These are phyloP conservation scores for Rhagoletis pomonella DNA, from an alignment of 1,140 invertebrate species.

Conservation along the genomic window DNA sequence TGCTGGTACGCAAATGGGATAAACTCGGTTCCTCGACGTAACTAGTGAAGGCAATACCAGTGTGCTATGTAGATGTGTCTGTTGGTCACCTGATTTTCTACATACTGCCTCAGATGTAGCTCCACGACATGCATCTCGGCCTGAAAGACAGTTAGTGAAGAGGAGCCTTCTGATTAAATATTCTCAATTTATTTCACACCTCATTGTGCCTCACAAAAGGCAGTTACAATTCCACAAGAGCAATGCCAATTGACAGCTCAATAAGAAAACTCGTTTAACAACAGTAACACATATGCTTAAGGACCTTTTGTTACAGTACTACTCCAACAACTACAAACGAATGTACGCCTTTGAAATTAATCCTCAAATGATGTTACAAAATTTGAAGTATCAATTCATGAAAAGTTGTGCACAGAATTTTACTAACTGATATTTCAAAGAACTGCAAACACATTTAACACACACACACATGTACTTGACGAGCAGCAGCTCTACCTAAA, in stretches of 20 bases:
- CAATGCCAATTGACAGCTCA: not conserved
- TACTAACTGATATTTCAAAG: not conserved
- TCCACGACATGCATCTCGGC: too few relatives aligned
- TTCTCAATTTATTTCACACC: not conserved
- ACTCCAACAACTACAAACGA: too few relatives aligned
- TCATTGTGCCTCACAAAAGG: not conserved
- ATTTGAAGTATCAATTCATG: not conserved
- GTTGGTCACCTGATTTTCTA: too few relatives aligned
- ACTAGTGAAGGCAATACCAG: too few relatives aligned
- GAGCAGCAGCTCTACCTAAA: not conserved
- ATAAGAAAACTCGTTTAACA: not conserved
- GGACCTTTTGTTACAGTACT: not conserved
- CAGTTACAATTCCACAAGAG: not conserved
- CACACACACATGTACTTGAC: not conserved
- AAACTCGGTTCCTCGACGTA: too few relatives aligned
- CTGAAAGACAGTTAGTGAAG: too few relatives aligned
- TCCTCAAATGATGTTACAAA: slow-evolving; percentile 19
- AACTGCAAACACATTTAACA: not conserved
- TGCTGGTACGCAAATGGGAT: too few relatives aligned
- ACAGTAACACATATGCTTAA: not conserved
- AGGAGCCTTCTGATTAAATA: too few relatives aligned
- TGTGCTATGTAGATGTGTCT: too few relatives aligned
- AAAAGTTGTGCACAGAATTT: not conserved
- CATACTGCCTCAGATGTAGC: too few relatives aligned
- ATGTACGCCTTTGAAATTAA: not conserved